Percentiles rank a stretch among this genome's conserved stretches.
Evolutionary conservation across 2,113 vertebrate genomes (phyloP).

Genomic region (Dolichallabes microphthalmus): DNA sequence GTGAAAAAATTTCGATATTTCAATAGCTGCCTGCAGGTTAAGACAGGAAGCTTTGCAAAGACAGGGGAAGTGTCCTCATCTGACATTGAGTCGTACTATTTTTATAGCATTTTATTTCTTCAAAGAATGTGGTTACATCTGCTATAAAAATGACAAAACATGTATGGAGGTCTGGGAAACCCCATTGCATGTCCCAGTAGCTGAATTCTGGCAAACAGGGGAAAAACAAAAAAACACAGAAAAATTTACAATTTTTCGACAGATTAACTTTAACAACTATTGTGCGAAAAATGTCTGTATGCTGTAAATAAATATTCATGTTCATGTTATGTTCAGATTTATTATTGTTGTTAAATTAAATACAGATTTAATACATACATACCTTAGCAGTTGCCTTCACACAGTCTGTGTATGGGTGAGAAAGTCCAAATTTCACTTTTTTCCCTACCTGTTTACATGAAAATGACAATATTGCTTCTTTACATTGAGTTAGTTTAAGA

Average conservation of each 20-base stretch:
- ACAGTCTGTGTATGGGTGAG: not conserved
- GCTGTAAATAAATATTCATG: not conserved
- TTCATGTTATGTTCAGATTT: not conserved
- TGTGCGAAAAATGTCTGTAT: not conserved
- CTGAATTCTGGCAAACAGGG: not conserved
- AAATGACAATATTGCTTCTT: not conserved
- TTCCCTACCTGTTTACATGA: not conserved
- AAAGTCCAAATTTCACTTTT: not conserved
- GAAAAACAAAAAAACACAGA: not conserved
- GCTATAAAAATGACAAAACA: not conserved
- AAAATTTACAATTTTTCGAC: not conserved
- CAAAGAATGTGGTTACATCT: not conserved
- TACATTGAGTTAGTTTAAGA: not conserved
- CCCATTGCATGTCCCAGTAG: not conserved
- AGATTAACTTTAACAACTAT: not conserved
- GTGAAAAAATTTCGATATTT: not conserved
- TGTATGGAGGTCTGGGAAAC: not conserved
- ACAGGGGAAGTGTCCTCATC: not conserved
- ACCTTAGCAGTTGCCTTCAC: not conserved
- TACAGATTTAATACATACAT: not conserved
- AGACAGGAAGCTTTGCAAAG: not conserved
- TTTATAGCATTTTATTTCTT: not conserved
- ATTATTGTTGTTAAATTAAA: not conserved
- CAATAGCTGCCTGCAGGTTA: not conserved
- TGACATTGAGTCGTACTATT: not conserved